phyloP scores from a whole-genome alignment of 2,888 invertebrate genomes.

The Bimastos eiseni region DNA sequence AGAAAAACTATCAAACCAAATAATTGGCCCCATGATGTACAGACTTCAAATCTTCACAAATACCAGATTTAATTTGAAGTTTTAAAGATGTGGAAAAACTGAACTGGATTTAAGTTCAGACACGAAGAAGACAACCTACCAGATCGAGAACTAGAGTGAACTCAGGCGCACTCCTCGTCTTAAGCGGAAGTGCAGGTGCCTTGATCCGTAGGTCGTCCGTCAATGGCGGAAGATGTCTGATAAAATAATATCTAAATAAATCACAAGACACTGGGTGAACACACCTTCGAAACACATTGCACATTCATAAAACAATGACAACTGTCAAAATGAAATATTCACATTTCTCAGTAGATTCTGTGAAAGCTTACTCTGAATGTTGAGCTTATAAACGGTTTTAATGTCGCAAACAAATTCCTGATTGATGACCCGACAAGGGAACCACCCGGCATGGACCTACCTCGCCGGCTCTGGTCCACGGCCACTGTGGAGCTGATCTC shows the following conservation, averaged over 20 bases:
- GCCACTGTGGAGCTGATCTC: too few relatives aligned
- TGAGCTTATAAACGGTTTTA: too few relatives aligned
- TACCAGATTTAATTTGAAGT: neutral
- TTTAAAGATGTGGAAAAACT: neutral
- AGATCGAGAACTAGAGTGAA: conserved; percentile 78
- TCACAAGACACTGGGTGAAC: conserved; percentile 3
- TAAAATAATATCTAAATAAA: conserved; percentile 67
- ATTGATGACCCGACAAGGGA: too few relatives aligned
- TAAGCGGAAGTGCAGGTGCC: conserved; percentile 77
- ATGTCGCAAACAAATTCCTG: too few relatives aligned
- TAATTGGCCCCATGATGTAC: neutral
- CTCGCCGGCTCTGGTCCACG: too few relatives aligned
- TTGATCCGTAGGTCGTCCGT: conserved; percentile 75
- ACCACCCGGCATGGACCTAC: too few relatives aligned
- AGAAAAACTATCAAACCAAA: neutral
- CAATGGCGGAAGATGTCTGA: conserved; percentile 83
- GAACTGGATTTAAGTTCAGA: too few relatives aligned
- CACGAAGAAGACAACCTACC: conserved; percentile 66
- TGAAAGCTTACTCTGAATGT: too few relatives aligned
- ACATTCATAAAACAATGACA: too few relatives aligned
- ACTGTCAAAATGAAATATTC: neutral
- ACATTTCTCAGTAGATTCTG: neutral
- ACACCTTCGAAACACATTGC: neutral
- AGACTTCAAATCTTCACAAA: neutral
- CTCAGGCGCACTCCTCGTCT: conserved; percentile 88